Evolutionary conservation across 1,140 invertebrate genomes (phyloP).

Genomic region (Orussus abietinus): DNA sequence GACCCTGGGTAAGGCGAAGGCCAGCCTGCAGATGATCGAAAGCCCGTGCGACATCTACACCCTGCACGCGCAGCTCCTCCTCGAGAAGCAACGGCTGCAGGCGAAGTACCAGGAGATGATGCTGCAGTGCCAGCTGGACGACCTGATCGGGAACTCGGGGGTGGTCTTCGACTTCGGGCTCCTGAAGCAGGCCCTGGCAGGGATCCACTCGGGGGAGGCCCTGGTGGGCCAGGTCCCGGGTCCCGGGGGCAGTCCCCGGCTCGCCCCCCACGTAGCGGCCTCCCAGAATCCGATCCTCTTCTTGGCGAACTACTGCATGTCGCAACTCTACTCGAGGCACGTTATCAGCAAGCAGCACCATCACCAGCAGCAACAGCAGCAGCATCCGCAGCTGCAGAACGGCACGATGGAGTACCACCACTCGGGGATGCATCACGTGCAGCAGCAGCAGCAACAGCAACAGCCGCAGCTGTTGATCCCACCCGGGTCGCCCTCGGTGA

Average conservation of each 20-base stretch:
- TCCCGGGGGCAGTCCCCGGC: conserved; percentile 47
- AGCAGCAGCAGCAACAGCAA: conserved; percentile 30
- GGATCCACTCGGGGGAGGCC: conserved; percentile 57
- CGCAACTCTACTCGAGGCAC: conserved; percentile 67
- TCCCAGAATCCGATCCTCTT: conserved; percentile 64
- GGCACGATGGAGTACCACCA: conserved; percentile 57
- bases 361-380: too few relatives aligned
- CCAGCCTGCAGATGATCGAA: conserved; percentile 57
- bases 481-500: conserved; percentile 46
- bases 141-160: conserved; percentile 63
- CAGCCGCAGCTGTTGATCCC: conserved; percentile 44
- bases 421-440: conserved; percentile 28
- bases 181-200: conserved; percentile 62
- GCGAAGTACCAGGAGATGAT: conserved; percentile 69
- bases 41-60: conserved; percentile 57
- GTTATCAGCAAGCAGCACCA: conserved; percentile 60
- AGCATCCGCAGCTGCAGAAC: conserved; percentile 55
- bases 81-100: conserved; percentile 63
- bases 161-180: conserved; percentile 64
- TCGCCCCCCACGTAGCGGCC: conserved; percentile 41
- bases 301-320: conserved; percentile 70
- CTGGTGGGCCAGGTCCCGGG: conserved; percentile 42
- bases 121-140: conserved; percentile 67
- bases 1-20: conserved; percentile 59
- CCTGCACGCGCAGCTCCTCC: conserved; percentile 55